Evolutionary conservation across 2,113 vertebrate genomes (phyloP).

Genomic region (Micromys minutus): DNA sequence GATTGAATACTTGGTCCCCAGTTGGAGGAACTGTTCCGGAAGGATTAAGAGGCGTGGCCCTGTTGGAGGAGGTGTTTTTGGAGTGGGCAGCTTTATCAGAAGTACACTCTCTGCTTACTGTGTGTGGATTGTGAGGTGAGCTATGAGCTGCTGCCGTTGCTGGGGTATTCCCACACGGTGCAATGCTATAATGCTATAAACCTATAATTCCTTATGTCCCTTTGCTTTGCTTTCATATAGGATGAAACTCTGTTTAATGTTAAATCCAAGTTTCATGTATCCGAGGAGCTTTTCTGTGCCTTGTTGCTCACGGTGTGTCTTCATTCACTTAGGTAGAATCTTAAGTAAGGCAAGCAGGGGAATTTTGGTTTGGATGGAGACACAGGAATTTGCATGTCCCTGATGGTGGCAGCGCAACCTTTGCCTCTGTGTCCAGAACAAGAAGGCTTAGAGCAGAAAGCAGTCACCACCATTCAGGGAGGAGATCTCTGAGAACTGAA

Average conservation of each 20-base stretch:
- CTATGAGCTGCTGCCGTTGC: neutral
- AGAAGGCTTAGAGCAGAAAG: neutral
- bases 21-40: neutral
- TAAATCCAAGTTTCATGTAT: neutral
- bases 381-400: neutral
- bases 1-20: neutral
- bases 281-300: neutral
- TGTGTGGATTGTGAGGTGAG: neutral
- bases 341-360: neutral
- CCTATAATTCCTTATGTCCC: neutral
- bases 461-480: neutral
- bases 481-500: neutral
- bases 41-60: neutral
- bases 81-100: neutral
- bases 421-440: neutral
- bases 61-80: too few relatives aligned
- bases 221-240: neutral
- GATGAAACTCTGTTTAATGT: neutral
- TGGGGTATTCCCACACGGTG: too few relatives aligned
- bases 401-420: slow-evolving; percentile 44
- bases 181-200: neutral
- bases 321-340: neutral
- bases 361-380: neutral
- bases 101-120: neutral
- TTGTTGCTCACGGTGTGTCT: neutral